Percentiles rank a stretch among this genome's conserved stretches.
Evolutionary conservation across 1,140 invertebrate genomes (phyloP).

Genomic region (Drosophila novamexicana): DNA sequence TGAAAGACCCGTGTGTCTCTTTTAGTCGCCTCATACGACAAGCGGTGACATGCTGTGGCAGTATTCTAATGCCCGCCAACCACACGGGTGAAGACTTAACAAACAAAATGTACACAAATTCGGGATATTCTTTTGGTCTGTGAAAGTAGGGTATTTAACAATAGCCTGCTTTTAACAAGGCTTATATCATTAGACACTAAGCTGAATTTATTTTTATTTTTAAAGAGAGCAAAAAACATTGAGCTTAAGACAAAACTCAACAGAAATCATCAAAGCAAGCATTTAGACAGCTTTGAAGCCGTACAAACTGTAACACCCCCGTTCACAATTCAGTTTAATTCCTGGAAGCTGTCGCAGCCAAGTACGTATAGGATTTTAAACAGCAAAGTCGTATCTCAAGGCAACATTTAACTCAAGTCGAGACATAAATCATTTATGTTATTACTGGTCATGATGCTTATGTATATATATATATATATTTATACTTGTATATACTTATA

Average conservation of each 20-base stretch:
- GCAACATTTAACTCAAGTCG: not conserved
- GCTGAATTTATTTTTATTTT: slow-evolving; percentile 3
- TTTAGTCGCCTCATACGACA: no score
- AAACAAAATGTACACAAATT: not conserved
- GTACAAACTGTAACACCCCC: not conserved
- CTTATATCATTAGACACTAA: slow-evolving; percentile 7
- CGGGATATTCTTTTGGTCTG: no score
- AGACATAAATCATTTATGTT: slow-evolving; percentile 48
- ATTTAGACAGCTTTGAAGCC: slow-evolving; percentile 8
- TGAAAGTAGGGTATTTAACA: not conserved
- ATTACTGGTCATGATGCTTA: not conserved
- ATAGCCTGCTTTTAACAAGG: not conserved
- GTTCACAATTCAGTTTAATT: slow-evolving; percentile 8
- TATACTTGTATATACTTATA: not conserved
- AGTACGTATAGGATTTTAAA: slow-evolving; percentile 1
- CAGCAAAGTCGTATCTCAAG: not conserved
- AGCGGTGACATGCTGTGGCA: no score
- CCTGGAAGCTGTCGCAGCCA: not conserved
- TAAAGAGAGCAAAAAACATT: slow-evolving; percentile 3
- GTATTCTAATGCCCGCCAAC: no score
- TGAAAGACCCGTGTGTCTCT: no score
- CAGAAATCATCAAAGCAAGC: slow-evolving; percentile 56
- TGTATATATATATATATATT: no score
- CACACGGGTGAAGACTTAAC: no score
- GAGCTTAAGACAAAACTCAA: slow-evolving; percentile 15